phyloP scores from a whole-genome alignment of 1,140 invertebrate species.

The Varroa destructor region DNA sequence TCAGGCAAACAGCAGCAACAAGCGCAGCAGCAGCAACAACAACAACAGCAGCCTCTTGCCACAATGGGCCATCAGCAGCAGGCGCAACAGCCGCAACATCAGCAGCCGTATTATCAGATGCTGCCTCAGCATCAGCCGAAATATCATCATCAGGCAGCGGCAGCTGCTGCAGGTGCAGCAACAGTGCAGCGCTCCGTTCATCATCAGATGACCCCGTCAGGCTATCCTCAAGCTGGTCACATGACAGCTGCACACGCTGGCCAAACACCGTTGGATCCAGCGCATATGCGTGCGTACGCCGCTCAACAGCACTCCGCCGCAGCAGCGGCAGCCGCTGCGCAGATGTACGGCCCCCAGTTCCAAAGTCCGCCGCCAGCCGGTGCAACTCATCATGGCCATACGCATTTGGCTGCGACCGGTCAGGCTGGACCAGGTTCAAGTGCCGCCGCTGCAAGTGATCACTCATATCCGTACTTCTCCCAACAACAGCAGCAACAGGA shows the following conservation, averaged over 20 bases:
- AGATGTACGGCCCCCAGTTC: slow-evolving; percentile 23
- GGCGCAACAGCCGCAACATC: slow-evolving; percentile 5
- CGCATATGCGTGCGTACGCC: slow-evolving; percentile 3
- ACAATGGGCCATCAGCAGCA: slow-evolving; percentile 4
- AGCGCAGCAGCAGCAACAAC: slow-evolving; percentile 15
- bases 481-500: too few species aligned
- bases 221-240: too few species aligned
- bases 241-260: not conserved
- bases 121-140: slow-evolving; percentile 15
- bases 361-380: slow-evolving; percentile 15
- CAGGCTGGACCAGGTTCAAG: too few species aligned
- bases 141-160: not conserved
- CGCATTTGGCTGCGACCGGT: too few species aligned
- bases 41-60: slow-evolving; percentile 5
- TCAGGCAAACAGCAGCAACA: slow-evolving; percentile 24
- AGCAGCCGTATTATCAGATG: not conserved
- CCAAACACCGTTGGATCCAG: slow-evolving; percentile 10
- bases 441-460: too few species aligned
- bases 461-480: too few species aligned
- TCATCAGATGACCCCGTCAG: slow-evolving; percentile 2
- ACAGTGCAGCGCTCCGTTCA: not conserved
- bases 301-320: slow-evolving; percentile 9
- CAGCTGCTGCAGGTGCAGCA: not conserved
- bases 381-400: too few species aligned
- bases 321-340: slow-evolving; percentile 12